Conservation (phyloP, 2,113 vertebrate genomes). For the Otis tarda region DNA sequence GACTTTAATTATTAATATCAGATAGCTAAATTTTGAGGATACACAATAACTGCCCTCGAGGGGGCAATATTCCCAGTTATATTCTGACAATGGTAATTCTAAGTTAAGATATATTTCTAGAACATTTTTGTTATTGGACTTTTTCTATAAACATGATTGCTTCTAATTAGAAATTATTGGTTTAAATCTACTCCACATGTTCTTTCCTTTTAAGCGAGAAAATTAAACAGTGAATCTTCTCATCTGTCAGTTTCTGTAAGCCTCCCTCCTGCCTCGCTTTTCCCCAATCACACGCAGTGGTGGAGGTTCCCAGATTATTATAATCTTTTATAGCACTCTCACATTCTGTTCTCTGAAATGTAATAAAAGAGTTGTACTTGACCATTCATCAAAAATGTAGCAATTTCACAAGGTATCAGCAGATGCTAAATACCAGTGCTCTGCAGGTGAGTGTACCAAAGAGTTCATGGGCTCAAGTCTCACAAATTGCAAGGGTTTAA, state of each 20-base stretch:
- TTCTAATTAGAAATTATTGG: constrained; percentile 76
- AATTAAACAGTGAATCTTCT: constrained; percentile 72
- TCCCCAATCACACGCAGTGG: neutral
- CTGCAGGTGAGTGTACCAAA: neutral
- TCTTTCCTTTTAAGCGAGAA: constrained; percentile 65
- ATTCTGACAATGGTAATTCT: neutral
- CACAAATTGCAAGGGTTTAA: neutral
- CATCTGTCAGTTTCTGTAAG: constrained; percentile 58
- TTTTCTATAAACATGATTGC: constrained; percentile 60
- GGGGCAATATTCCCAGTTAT: neutral
- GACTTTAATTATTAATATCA: constrained; percentile 48
- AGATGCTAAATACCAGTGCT: constrained; percentile 16
- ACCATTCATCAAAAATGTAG: constrained; percentile 55
- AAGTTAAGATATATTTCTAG: constrained; percentile 37
- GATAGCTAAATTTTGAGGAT: constrained; percentile 1
- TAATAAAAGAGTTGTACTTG: constrained; percentile 40
- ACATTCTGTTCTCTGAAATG: constrained; percentile 38
- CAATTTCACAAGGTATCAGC: neutral
- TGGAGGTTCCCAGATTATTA: constrained; percentile 6
- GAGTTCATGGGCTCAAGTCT: neutral
- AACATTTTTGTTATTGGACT: constrained; percentile 47
- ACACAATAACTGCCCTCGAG: neutral
- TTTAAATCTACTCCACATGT: constrained; percentile 56
- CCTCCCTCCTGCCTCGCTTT: rapidly evolving
- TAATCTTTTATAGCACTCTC: constrained; percentile 43